phyloP scores from a whole-genome alignment of 2,797 vertebrate genomes.

The Halcyon leucocephala region DNA sequence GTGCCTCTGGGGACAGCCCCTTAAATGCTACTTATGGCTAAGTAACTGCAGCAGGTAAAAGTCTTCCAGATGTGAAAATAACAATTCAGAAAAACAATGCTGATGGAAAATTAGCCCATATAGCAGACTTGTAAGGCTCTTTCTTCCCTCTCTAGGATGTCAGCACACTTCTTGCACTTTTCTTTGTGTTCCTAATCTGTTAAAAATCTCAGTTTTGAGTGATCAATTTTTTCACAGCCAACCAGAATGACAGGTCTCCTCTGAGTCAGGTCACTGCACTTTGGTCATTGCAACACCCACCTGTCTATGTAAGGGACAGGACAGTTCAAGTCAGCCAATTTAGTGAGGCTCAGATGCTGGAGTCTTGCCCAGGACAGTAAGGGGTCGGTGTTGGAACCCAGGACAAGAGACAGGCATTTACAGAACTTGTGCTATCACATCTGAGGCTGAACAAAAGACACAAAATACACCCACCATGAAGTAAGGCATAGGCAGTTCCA shows the following conservation, averaged over 20 bases:
- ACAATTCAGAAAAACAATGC: fast-evolving
- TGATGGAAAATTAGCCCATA: not conserved
- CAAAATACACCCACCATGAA: not conserved
- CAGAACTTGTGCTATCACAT: not conserved
- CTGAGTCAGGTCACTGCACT: not conserved
- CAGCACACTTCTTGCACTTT: not conserved
- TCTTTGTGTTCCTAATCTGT: not conserved
- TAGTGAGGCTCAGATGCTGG: not conserved
- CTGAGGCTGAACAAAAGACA: not conserved
- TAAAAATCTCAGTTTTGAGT: not conserved
- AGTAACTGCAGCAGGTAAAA: not conserved
- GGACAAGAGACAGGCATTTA: not conserved
- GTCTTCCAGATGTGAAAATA: not conserved
- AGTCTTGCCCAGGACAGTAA: not conserved
- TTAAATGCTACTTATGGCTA: fast-evolving
- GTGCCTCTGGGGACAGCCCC: not conserved
- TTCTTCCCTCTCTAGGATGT: not conserved
- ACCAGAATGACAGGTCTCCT: not conserved
- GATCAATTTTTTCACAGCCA: not conserved
- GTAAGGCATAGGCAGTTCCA: not conserved
- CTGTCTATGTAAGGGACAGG: fast-evolving
- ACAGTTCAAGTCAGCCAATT: not conserved
- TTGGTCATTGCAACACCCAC: not conserved
- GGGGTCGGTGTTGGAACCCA: not conserved
- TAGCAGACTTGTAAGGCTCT: not conserved